Evolutionary conservation across 1,140 invertebrate species (phyloP), one percentile per base, ranked within the genome.

Genomic region (Spodoptera frugiperda): DNA sequence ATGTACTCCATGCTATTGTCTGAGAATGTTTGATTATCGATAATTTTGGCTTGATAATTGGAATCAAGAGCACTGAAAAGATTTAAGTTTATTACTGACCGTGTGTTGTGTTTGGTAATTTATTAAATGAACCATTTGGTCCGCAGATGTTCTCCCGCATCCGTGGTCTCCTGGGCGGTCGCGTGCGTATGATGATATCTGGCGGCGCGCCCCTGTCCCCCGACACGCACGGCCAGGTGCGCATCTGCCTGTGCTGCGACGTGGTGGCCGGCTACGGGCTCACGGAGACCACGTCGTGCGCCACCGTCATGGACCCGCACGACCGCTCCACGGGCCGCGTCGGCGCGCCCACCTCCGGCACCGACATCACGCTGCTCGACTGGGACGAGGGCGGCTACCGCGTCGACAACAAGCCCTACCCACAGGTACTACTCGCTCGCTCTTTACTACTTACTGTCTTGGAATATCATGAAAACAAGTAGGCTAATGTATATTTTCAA

Each of bases 321-420:
- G 85, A 88, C 87, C 84, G 90, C 72, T 91, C 89, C 9, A 93
- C 94, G 0, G 99, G 98, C 48, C 96, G 98, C 87, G 98, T 98
- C 74, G 99, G 99, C 59, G 97, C 97, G 63, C 98, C 99, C 9
- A 95, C 98, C 63, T 96, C 97, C 4, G 97, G 97, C 78, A 97
- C 97, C 88, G 97, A 99, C 88, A 96, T 99, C 81, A 95, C 96
- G 83, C 95, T 99, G 51, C 96, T 98, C 55, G 97, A 98, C 94
- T 99, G 99, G 99, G 97, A 97, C 84, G 99, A 99, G 95, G 99
- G 98, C 89, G 96, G 97, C 87, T 99, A 99, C 94, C 95, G 96
- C 74, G 96, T 98, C 10, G 97, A 95, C 9, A 99, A 99, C 94
- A 97, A 97, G 84, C 98, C 98, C 0, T 96, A 96, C 95, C 98